A percentile compares a stretch with the other conserved stretches of the same genome.
Conservation (phyloP, 2,888 invertebrate genomes). For the Thalpophila matura region DNA sequence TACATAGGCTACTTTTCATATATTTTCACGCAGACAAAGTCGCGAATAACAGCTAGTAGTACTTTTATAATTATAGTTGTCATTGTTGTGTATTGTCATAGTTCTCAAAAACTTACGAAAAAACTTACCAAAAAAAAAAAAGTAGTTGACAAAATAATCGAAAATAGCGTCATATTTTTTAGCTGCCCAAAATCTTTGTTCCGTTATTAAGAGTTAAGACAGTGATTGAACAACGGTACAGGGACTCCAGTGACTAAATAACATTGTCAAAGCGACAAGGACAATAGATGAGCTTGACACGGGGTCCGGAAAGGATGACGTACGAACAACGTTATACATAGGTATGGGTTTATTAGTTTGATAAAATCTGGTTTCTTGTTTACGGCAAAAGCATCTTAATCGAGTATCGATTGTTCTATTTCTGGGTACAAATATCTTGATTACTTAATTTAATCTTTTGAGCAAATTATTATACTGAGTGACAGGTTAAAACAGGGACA, state of each 20-base stretch:
- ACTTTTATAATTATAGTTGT: too few relatives aligned
- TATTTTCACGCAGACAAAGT: too few relatives aligned
- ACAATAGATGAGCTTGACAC: constrained; percentile 52
- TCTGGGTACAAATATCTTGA: background rate
- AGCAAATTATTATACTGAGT: too few relatives aligned
- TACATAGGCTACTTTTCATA: too few relatives aligned
- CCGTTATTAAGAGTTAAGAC: constrained; percentile 46
- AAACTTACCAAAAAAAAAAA: too few relatives aligned
- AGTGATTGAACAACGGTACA: constrained; percentile 46
- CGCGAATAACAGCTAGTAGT: too few relatives aligned
- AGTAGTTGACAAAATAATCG: constrained; percentile 1
- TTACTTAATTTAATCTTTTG: too few relatives aligned
- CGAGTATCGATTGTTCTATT: constrained; percentile 24
- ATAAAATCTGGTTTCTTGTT: constrained; percentile 45
- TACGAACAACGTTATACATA: constrained; percentile 27
- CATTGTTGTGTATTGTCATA: too few relatives aligned
- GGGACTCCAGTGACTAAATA: constrained; percentile 43
- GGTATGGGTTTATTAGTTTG: constrained; percentile 33
- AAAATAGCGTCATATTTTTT: constrained; percentile 1
- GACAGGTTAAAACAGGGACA: too few relatives aligned
- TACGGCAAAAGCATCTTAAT: background rate
- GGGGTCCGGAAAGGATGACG: constrained; percentile 48
- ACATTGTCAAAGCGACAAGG: constrained; percentile 43
- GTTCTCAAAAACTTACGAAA: too few relatives aligned
- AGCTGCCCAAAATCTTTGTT: constrained; percentile 20